These are phyloP conservation scores for Chrysotoxum bicinctum DNA, from an alignment of 2,888 invertebrate genomes.

Conservation along the genomic window DNA sequence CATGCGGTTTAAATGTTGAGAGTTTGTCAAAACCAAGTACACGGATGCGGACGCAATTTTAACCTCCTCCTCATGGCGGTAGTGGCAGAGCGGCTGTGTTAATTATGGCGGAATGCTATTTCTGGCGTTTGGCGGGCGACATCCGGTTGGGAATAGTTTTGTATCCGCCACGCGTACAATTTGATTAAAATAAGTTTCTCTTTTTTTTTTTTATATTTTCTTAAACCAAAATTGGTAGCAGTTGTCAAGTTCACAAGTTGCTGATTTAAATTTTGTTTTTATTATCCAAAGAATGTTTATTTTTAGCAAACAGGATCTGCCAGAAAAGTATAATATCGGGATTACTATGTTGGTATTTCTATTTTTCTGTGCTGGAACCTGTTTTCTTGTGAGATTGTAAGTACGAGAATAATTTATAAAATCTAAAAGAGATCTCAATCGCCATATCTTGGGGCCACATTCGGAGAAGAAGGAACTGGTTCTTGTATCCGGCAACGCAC, in stretches of 20 bases:
- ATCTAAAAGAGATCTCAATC: constrained; percentile 38
- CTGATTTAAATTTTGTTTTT: background rate
- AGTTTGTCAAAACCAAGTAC: constrained; percentile 29
- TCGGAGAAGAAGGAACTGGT: constrained; percentile 48
- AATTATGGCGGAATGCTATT: constrained; percentile 30
- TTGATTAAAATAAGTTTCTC: constrained; percentile 36
- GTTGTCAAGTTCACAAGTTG: background rate
- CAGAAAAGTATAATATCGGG: background rate
- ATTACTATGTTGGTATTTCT: background rate
- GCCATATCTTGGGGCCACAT: background rate
- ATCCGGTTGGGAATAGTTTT: constrained; percentile 39
- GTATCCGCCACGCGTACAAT: constrained; percentile 18
- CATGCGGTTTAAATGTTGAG: constrained; percentile 35
- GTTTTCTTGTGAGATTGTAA: constrained; percentile 7
- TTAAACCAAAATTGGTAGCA: constrained; percentile 4
- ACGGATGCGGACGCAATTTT: constrained; percentile 20
- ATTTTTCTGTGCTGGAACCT: constrained; percentile 34
- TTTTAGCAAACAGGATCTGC: constrained; percentile 51
- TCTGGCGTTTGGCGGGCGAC: constrained; percentile 26
- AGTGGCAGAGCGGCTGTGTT: background rate
- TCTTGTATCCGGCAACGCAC: constrained; percentile 57
- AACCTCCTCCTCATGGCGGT: constrained; percentile 6
- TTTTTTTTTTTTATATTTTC: constrained; percentile 52
- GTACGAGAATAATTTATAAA: constrained; percentile 24
- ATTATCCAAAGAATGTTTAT: constrained; percentile 36